Percentiles rank a stretch among this genome's conserved stretches.
Evolutionary conservation across 2,888 invertebrate species (phyloP).

Genomic region (Malacosoma neustria): DNA sequence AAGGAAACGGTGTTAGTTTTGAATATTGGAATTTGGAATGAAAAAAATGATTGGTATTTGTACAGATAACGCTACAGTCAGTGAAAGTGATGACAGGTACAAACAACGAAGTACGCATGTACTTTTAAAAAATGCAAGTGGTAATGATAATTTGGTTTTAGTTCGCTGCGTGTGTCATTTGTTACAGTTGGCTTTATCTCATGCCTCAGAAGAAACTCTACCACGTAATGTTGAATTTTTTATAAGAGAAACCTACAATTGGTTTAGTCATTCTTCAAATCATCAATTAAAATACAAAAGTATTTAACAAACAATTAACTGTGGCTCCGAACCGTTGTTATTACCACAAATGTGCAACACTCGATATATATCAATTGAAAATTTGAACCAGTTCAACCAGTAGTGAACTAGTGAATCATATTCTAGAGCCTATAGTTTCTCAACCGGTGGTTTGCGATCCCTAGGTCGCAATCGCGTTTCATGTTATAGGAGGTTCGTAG

Average conservation of each 20-base stretch:
- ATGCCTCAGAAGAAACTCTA: slow-evolving; percentile 18
- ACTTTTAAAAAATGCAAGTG: slow-evolving; percentile 14
- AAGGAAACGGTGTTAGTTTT: too few relatives aligned
- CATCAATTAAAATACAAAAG: slow-evolving; percentile 19
- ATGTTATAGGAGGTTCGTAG: too few relatives aligned
- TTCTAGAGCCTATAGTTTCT: too few relatives aligned
- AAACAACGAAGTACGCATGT: slow-evolving; percentile 20
- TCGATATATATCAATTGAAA: slow-evolving; percentile 22
- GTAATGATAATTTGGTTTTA: slow-evolving; percentile 18
- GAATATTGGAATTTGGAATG: too few relatives aligned
- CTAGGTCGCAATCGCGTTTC: too few relatives aligned
- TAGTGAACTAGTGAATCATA: too few relatives aligned
- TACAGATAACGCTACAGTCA: slow-evolving; percentile 27
- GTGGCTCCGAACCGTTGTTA: slow-evolving; percentile 21
- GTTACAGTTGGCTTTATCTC: slow-evolving; percentile 23
- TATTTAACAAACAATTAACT: slow-evolving; percentile 23
- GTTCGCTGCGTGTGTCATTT: slow-evolving; percentile 19
- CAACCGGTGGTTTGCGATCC: too few relatives aligned
- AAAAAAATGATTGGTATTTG: slow-evolving; percentile 21
- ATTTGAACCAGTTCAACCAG: too few relatives aligned
- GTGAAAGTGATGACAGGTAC: slow-evolving; percentile 28
- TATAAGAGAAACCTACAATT: slow-evolving; percentile 24
- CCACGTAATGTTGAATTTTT: slow-evolving; percentile 13
- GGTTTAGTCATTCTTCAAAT: slow-evolving; percentile 23
- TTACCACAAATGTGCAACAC: slow-evolving; percentile 19